Conservation (phyloP, 2,888 invertebrate genomes). For the Noctuana brunneofusca region DNA sequence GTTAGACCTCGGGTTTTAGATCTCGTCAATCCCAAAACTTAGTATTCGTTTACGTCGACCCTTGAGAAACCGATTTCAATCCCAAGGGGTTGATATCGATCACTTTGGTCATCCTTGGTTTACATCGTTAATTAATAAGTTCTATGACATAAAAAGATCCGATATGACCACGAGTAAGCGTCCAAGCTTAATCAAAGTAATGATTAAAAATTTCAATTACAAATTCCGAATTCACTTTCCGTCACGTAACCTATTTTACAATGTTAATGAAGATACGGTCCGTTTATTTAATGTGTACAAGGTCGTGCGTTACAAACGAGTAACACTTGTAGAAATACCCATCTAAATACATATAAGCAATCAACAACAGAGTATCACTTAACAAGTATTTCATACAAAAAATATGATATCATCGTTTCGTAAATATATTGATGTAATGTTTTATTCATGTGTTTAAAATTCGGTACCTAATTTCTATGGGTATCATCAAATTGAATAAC, state of each 20-base stretch:
- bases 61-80: too few species aligned
- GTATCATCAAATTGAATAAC: too few species aligned
- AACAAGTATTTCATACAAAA: constrained; percentile 16
- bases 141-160: too few species aligned
- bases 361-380: background rate
- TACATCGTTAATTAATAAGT: too few species aligned
- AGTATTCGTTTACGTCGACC: too few species aligned
- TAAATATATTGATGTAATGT: constrained; percentile 14
- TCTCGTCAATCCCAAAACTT: too few species aligned
- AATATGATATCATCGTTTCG: constrained; percentile 27
- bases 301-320: constrained; percentile 22
- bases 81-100: too few species aligned
- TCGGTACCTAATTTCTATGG: background rate
- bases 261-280: constrained; percentile 32
- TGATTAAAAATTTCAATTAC: constrained; percentile 12
- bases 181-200: background rate
- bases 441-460: constrained; percentile 15
- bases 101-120: too few species aligned
- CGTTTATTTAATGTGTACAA: constrained; percentile 34
- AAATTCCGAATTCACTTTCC: constrained; percentile 33
- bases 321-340: constrained; percentile 28
- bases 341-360: background rate
- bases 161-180: too few species aligned
- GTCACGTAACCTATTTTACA: constrained; percentile 30
- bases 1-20: too few species aligned